phyloP scores from a whole-genome alignment of 2,113 vertebrate genomes.

The Probosciger aterrimus region DNA sequence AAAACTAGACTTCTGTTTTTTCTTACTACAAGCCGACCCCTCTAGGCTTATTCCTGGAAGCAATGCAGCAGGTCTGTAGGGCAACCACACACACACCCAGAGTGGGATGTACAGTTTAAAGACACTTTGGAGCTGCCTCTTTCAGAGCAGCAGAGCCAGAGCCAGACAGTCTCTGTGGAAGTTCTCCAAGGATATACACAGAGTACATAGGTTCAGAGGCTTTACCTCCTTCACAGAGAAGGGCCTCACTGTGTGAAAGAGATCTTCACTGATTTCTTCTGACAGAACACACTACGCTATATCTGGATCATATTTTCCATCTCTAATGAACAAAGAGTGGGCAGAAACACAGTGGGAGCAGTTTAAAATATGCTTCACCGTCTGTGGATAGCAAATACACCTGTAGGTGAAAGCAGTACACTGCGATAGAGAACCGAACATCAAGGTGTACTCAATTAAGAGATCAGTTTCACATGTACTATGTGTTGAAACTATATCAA shows the following conservation, averaged over 20 bases:
- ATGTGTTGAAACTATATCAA: neutral
- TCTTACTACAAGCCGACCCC: neutral
- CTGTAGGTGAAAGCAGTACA: neutral
- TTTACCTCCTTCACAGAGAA: neutral
- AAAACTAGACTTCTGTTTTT: neutral
- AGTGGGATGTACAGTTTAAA: neutral
- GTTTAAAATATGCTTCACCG: neutral
- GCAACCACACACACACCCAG: accelerated
- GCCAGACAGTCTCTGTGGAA: neutral
- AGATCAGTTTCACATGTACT: neutral
- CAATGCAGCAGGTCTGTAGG: neutral
- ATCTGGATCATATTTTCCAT: neutral
- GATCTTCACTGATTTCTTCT: neutral
- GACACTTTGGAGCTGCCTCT: neutral
- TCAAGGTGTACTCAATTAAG: neutral
- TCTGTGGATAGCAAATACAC: neutral
- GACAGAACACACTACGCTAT: neutral
- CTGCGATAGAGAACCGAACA: neutral
- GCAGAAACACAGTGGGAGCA: neutral
- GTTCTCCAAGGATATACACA: neutral
- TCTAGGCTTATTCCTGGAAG: neutral
- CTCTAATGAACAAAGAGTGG: neutral
- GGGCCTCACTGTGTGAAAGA: neutral
- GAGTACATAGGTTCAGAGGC: neutral
- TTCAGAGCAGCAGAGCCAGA: neutral